Evolutionary conservation across 2,888 invertebrate species (phyloP).

Genomic region (Epistrophe grossulariae): DNA sequence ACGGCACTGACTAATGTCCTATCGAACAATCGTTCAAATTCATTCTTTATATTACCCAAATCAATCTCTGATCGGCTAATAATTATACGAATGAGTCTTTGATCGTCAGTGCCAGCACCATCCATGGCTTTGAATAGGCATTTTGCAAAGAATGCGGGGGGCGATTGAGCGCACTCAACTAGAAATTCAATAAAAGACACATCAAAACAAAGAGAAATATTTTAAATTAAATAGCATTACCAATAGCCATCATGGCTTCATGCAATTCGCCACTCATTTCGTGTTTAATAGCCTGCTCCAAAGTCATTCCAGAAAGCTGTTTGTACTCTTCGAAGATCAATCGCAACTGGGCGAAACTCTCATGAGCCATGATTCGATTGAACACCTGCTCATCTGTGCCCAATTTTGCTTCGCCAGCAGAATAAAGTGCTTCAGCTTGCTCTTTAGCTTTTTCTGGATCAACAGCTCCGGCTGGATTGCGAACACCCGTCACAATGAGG

Average conservation of each 20-base stretch:
- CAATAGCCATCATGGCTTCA: conserved; percentile 89
- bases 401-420: conserved; percentile 89
- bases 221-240: conserved; percentile 81
- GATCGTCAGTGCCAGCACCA: conserved; percentile 90
- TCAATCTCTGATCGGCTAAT: conserved; percentile 89
- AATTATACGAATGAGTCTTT: conserved; percentile 88
- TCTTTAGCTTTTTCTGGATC: conserved; percentile 88
- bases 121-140: conserved; percentile 88
- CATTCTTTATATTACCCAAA: conserved; percentile 88
- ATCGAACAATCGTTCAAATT: conserved; percentile 89
- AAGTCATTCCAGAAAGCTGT: conserved; percentile 88
- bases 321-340: conserved; percentile 90
- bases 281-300: conserved; percentile 89
- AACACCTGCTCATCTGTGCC: conserved; percentile 91
- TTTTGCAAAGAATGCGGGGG: conserved; percentile 88
- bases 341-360: conserved; percentile 89
- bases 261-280: conserved; percentile 88
- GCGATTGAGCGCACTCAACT: conserved; percentile 89
- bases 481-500: conserved; percentile 88
- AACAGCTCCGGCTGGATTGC: conserved; percentile 87
- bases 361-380: conserved; percentile 89
- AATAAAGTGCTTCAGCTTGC: conserved; percentile 88
- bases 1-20: conserved; percentile 88
- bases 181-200: conserved; percentile 62
- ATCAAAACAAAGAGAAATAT: background rate